A percentile compares a stretch with the other conserved stretches of the same genome.
These are phyloP conservation scores for Pelagia noctiluca DNA, from an alignment of 30 jellyfish, hydroid and myxozoan genomes.

Conservation along the genomic window DNA sequence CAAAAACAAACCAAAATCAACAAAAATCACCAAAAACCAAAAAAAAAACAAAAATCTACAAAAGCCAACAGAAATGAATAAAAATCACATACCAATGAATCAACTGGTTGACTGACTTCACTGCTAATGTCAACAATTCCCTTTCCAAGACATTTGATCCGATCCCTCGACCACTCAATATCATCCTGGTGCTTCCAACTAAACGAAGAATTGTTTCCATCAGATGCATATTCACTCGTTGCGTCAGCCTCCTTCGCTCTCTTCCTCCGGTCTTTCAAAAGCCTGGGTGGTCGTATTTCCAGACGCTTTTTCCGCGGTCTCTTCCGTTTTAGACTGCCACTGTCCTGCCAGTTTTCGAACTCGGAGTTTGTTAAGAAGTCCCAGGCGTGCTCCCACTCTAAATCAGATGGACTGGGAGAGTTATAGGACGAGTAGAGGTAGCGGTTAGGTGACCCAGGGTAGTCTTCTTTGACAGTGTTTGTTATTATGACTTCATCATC, in stretches of 20 bases:
- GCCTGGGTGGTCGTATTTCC: slow-evolving; percentile 61
- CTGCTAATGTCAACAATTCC: slow-evolving; percentile 71
- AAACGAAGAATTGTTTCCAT: slow-evolving; percentile 74
- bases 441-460: slow-evolving; percentile 95
- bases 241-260: slow-evolving; percentile 48
- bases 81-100: slow-evolving; percentile 80
- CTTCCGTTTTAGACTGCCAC: slow-evolving; percentile 55
- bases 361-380: slow-evolving; percentile 91
- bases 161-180: slow-evolving; percentile 93
- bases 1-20: too few species aligned
- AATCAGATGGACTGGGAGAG: slow-evolving; percentile 97
- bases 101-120: slow-evolving; percentile 84
- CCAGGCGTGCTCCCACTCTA: slow-evolving; percentile 99
- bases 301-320: slow-evolving; percentile 48
- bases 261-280: slow-evolving; percentile 39
- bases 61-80: neutral
- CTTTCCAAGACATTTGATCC: slow-evolving; percentile 86
- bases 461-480: slow-evolving; percentile 77
- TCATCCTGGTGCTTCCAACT: slow-evolving; percentile 97
- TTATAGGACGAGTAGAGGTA: slow-evolving; percentile 90
- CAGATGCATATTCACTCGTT: slow-evolving; percentile 80
- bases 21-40: too few species aligned
- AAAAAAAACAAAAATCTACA: neutral
- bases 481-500: slow-evolving; percentile 89
- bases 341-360: slow-evolving; percentile 77